Conservation (phyloP, 2,797 vertebrate species). For the Myotis pilosus region DNA sequence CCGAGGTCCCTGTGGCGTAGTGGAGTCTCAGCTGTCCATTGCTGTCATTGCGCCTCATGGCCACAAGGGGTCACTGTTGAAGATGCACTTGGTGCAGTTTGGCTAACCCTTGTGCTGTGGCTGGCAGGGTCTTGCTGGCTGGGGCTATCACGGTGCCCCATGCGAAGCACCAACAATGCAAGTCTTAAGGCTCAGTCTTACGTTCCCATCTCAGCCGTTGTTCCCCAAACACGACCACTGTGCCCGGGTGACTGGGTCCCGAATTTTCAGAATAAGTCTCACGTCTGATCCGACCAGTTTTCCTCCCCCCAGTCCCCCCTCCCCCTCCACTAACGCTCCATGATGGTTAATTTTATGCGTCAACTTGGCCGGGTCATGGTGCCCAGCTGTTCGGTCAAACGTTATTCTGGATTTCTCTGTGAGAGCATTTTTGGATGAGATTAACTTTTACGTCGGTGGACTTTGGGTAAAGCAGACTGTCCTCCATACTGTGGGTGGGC, state of each 20-base stretch:
- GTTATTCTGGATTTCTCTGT: background rate
- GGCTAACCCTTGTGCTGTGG: background rate
- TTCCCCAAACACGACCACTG: background rate
- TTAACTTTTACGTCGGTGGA: background rate
- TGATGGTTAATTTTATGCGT: background rate
- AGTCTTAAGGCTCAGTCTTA: background rate
- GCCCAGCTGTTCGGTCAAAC: background rate
- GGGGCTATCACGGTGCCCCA: rapidly evolving
- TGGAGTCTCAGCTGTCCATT: background rate
- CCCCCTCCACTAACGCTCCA: background rate
- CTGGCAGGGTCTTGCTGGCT: rapidly evolving
- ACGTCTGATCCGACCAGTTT: background rate
- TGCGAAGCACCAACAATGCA: background rate
- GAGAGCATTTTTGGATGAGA: background rate
- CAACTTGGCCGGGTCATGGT: background rate
- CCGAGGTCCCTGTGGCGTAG: background rate
- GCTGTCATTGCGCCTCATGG: background rate
- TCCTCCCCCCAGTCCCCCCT: too few species aligned
- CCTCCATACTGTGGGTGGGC: background rate
- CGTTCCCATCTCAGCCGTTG: too few species aligned
- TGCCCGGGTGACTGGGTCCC: background rate
- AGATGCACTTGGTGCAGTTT: background rate
- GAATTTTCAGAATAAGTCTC: background rate
- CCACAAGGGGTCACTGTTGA: background rate
- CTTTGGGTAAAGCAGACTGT: background rate